Percentiles rank a stretch among this genome's conserved stretches.
phyloP scores from a whole-genome alignment of 37 sponge, comb jelly and placozoan genomes.

The Bolinopsis microptera region DNA sequence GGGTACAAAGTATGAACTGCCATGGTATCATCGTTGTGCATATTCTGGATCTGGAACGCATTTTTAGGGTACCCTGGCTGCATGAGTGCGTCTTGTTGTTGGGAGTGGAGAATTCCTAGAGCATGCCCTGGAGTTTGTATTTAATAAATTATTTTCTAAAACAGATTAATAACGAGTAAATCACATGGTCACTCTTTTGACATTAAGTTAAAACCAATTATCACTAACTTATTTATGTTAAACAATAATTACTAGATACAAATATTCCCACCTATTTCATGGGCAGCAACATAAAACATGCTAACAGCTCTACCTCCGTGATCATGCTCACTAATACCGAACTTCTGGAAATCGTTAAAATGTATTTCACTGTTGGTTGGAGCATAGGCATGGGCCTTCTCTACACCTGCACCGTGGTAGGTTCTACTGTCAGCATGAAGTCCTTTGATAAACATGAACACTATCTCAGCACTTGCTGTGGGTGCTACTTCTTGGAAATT shows the following conservation, averaged over 20 bases:
- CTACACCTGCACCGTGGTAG: background rate
- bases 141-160: too few relatives aligned
- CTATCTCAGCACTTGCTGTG: background rate
- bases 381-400: slow-evolving; percentile 15
- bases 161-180: too few relatives aligned
- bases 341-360: slow-evolving; percentile 34
- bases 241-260: too few relatives aligned
- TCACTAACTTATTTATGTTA: too few relatives aligned
- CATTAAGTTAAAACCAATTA: too few relatives aligned
- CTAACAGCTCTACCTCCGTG: background rate
- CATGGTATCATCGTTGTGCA: background rate
- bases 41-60: background rate
- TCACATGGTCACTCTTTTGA: too few relatives aligned
- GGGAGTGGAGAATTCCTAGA: slow-evolving; percentile 1
- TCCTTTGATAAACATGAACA: slow-evolving; percentile 53
- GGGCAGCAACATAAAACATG: slow-evolving; percentile 15
- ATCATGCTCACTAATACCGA: background rate
- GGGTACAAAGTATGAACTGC: background rate
- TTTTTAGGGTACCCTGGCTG: background rate
- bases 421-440: background rate
- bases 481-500: background rate
- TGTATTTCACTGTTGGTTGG: slow-evolving; percentile 43
- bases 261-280: slow-evolving; percentile 51
- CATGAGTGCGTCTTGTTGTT: slow-evolving; percentile 12
- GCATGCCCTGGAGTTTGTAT: slow-evolving; percentile 27